A percentile compares a stretch with the other conserved stretches of the same genome.
phyloP scores from a whole-genome alignment of 2,113 vertebrate genomes.

The Alligator mississippiensis region DNA sequence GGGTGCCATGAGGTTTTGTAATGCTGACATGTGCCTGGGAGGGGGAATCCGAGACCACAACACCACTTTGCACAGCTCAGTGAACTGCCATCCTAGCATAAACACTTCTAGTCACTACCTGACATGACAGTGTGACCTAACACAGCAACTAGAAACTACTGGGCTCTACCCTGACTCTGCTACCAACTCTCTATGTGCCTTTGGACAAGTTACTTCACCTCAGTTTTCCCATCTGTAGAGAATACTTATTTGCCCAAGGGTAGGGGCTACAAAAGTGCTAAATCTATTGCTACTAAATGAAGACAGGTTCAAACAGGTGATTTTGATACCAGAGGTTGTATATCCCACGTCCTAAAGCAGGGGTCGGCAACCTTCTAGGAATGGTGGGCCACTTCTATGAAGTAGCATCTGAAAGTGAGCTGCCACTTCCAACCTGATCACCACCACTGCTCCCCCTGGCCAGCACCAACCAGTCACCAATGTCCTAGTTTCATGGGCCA shows the following conservation, averaged over 20 bases:
- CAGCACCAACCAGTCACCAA: too few relatives aligned
- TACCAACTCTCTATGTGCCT: background rate
- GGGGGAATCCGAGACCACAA: background rate
- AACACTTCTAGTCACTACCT: background rate
- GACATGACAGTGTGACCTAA: background rate
- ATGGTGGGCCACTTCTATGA: too few relatives aligned
- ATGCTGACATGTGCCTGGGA: background rate
- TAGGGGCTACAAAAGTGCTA: background rate
- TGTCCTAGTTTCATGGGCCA: too few relatives aligned
- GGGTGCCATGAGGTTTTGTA: background rate
- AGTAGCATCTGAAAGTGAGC: too few relatives aligned
- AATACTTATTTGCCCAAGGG: background rate
- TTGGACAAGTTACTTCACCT: background rate
- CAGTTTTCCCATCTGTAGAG: background rate
- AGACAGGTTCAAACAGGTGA: background rate
- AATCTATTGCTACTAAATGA: background rate
- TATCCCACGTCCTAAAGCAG: background rate
- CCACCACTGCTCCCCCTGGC: too few relatives aligned
- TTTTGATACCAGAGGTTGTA: fast-evolving
- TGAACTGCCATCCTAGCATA: background rate
- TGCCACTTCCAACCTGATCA: too few relatives aligned
- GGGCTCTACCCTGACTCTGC: background rate
- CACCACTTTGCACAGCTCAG: background rate
- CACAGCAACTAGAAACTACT: background rate
- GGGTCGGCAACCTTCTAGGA: too few relatives aligned